A percentile compares a stretch with the other conserved stretches of the same genome.
Conservation (phyloP, 2,797 vertebrate species). For the Paedocypris micromegethes region DNA sequence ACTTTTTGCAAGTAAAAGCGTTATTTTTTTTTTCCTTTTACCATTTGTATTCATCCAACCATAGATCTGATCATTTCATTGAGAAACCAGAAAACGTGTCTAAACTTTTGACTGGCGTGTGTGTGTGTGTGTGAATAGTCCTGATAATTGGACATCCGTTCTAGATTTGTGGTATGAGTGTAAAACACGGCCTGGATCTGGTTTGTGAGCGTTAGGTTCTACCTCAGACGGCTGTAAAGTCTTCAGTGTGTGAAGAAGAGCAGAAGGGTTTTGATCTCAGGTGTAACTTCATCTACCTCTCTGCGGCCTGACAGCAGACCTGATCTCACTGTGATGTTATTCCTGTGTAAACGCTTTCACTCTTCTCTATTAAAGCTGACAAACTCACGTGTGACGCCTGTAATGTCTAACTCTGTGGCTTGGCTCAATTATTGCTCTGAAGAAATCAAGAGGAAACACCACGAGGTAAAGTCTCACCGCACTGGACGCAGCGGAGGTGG, state of each 20-base stretch:
- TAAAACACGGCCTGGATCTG: not conserved
- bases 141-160: no score
- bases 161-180: not conserved
- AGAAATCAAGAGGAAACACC: not conserved
- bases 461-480: no score
- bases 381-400: conserved; percentile 6
- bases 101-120: no score
- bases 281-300: conserved; percentile 34
- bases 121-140: no score
- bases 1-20: no score
- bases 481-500: no score
- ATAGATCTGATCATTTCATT: no score
- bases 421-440: not conserved
- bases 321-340: conserved; percentile 30
- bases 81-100: no score
- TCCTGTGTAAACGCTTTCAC: conserved; percentile 16
- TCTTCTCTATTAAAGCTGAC: conserved; percentile 25
- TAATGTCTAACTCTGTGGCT: conserved; percentile 13
- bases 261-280: conserved; percentile 10
- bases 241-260: conserved; percentile 5
- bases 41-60: no score
- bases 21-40: no score
- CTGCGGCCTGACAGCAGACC: conserved; percentile 1
- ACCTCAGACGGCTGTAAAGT: conserved; percentile 24
- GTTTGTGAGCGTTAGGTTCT: conserved; percentile 1